Evolutionary conservation across 2,888 invertebrate species (phyloP), one percentile per base, ranked within the genome.

Genomic region (Octonoba sinensis): DNA sequence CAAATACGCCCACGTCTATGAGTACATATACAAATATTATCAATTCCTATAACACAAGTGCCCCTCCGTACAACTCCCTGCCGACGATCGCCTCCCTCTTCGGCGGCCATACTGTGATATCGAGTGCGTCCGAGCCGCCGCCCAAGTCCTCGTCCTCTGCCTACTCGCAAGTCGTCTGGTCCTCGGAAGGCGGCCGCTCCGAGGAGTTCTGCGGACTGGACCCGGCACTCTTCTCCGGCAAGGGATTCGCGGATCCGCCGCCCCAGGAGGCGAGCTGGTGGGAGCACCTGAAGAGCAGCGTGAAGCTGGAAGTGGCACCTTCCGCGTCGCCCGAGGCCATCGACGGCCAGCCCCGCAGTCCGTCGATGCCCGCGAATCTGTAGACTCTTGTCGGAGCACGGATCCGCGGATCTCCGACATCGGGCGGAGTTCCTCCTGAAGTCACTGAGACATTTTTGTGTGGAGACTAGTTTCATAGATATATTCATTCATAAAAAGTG

Each of bases 1-100:
- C 81, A 84, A 85, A 82, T 85, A 84, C 85, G 85, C 85, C 85
- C 84, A 85, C 85, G 83, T 85, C 85, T 84, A 85, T 85, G 85
- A 85, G 79, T 85, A 85, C 85, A 84, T 85, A 84, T 84, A 82
- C 85, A 84, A 85, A 83, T 84, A 84, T 76, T 83, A 84, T 83
- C 84, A 84, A 70, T 83, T 60, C 84, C 59, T 84, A 27, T 83
- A 84, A 82, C 57, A 13, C 65, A 24, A 70, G 36, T 54, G 24
- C 77, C 62, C 71, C 81, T n/a, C 65, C 60, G 46, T 75, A 71
- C 47, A 16, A 74, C 49, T 57, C 75, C 66, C 59, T 81, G 18
- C 79, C 83, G 47, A 71, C 83, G 16, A 76, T 83, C 56, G 75
- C 75, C 18, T 83, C 83, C n/a, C 62, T 83, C 47, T 83, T 83